Evolutionary conservation across 2,113 vertebrate genomes (phyloP).

Genomic region (Arizona elegans): DNA sequence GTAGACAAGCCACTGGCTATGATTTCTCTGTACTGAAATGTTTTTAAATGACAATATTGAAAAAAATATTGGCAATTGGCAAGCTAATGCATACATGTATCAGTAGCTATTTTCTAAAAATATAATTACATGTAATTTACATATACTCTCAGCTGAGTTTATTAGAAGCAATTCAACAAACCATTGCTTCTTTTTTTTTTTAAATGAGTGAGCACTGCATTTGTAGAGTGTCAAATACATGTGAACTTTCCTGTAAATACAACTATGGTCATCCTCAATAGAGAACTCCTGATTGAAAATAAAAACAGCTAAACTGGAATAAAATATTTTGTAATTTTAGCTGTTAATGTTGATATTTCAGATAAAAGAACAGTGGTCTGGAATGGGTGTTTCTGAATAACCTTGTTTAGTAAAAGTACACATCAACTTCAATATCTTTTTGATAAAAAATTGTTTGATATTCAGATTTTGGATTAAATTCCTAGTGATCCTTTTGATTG

Average conservation of each 20-base stretch:
- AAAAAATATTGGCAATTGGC: constrained; percentile 65
- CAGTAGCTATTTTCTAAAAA: constrained; percentile 63
- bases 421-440: not conserved
- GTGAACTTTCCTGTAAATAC: constrained; percentile 54
- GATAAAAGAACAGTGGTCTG: constrained; percentile 56
- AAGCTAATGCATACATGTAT: constrained; percentile 57
- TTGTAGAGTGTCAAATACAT: constrained; percentile 54
- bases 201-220: constrained; percentile 35
- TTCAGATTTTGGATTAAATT: not conserved
- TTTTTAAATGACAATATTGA: constrained; percentile 68
- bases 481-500: not conserved
- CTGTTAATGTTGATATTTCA: constrained; percentile 56
- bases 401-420: not conserved
- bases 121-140: constrained; percentile 56
- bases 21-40: constrained; percentile 61
- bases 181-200: constrained; percentile 54
- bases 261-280: constrained; percentile 57
- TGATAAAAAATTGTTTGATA: not conserved
- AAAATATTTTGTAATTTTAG: constrained; percentile 51
- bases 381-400: constrained; percentile 40
- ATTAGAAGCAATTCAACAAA: constrained; percentile 48
- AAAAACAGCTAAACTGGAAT: constrained; percentile 53
- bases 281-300: constrained; percentile 47
- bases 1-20: constrained; percentile 50
- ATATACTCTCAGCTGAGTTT: constrained; percentile 52